Conservation (phyloP, 92 coral and sea anemone species). For the Porites divaricata region DNA sequence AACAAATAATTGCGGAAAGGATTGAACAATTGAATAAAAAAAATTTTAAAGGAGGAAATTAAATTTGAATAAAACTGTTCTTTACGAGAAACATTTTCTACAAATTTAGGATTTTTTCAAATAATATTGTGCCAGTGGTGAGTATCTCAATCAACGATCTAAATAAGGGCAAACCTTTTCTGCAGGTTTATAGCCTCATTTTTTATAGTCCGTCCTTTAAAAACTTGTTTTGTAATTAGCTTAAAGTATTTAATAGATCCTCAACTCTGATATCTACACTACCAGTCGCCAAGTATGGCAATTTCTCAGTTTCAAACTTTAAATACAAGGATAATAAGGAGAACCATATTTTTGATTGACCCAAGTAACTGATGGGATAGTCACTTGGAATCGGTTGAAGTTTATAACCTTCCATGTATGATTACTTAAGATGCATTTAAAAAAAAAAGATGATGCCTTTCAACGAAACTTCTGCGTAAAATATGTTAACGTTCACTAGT, state of each 20-base stretch:
- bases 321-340: not conserved
- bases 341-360: not conserved
- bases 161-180: not conserved
- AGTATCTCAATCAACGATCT: not conserved
- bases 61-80: not conserved
- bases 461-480: no score
- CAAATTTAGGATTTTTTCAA: not conserved
- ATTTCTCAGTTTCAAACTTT: not conserved
- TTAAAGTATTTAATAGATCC: not conserved
- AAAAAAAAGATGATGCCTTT: no score
- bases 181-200: conserved; percentile 1
- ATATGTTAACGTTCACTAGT: no score
- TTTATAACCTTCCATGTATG: not conserved
- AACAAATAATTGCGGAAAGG: not conserved
- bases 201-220: conserved; percentile 5
- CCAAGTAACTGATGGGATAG: not conserved
- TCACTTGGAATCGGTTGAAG: not conserved
- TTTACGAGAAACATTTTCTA: not conserved
- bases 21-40: not conserved
- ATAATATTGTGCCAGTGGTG: not conserved
- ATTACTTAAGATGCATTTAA: no score
- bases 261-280: not conserved
- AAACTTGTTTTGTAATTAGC: not conserved
- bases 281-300: not conserved
- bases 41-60: not conserved